These are phyloP conservation scores for Steinernema feltiae DNA, from an alignment of 1,140 invertebrate genomes.

Conservation along the genomic window DNA sequence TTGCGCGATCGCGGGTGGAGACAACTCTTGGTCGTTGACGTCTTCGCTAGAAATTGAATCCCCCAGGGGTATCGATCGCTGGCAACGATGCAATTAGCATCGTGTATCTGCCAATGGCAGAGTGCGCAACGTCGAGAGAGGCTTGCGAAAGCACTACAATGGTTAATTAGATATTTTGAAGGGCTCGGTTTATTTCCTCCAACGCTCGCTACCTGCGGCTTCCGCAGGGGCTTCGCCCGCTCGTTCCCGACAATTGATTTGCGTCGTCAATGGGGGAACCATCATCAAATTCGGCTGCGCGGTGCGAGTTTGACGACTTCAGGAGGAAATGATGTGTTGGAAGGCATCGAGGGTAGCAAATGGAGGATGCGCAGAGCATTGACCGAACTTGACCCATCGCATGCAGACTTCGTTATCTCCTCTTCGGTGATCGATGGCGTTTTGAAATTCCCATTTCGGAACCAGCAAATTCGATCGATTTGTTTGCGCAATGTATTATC, in stretches of 20 bases:
- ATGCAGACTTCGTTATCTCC: neutral
- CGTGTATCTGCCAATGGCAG: neutral
- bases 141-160: too few species aligned
- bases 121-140: neutral
- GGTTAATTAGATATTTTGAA: slow-evolving; percentile 1
- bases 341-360: too few species aligned
- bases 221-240: neutral
- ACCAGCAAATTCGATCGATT: neutral
- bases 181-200: neutral
- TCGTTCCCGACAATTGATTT: neutral
- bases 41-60: neutral
- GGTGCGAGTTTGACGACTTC: too few species aligned
- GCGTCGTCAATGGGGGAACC: neutral
- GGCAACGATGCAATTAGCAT: neutral
- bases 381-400: neutral
- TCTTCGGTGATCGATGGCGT: neutral
- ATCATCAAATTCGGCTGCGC: too few species aligned
- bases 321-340: too few species aligned
- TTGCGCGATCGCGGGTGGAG: neutral
- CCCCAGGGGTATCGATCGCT: neutral
- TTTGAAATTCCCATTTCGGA: neutral
- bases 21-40: neutral
- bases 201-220: neutral
- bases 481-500: slow-evolving; percentile 4
- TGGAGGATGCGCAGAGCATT: too few species aligned